Percentiles rank a stretch among this genome's conserved stretches.
Conservation (phyloP, 2,113 vertebrate species). For the Sphyrna mokarran region DNA sequence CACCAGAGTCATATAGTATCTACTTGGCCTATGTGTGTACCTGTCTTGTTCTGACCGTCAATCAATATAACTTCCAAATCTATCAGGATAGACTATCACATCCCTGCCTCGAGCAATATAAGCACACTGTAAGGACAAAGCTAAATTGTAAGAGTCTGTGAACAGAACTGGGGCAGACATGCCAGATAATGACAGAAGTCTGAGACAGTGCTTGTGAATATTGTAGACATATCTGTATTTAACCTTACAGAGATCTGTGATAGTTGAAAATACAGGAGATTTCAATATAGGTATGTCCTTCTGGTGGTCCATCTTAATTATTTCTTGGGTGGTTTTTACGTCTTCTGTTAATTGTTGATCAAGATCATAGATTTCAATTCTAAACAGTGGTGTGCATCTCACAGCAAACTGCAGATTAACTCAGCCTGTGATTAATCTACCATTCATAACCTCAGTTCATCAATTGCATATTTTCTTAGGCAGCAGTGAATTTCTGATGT, state of each 20-base stretch:
- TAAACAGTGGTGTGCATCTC: not conserved
- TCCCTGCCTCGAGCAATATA: not conserved
- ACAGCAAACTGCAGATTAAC: not conserved
- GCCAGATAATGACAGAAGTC: not conserved
- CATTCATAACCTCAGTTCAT: not conserved
- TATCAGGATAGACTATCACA: not conserved
- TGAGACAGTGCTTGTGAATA: not conserved
- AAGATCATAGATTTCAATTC: not conserved
- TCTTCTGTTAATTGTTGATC: not conserved
- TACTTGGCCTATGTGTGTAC: not conserved
- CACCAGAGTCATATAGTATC: not conserved
- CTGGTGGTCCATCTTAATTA: not conserved
- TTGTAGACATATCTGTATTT: not conserved
- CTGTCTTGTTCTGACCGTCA: not conserved
- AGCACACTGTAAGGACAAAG: not conserved
- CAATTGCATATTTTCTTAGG: not conserved
- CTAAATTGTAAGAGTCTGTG: not conserved
- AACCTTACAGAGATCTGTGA: not conserved
- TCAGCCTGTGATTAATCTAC: not conserved
- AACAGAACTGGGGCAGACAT: not conserved
- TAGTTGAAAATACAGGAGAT: not conserved
- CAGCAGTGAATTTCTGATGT: not conserved
- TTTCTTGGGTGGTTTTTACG: not conserved
- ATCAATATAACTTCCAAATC: not conserved
- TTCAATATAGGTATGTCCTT: not conserved